Conservation (phyloP, 1,140 invertebrate species). For the Heliconius nattereri region DNA sequence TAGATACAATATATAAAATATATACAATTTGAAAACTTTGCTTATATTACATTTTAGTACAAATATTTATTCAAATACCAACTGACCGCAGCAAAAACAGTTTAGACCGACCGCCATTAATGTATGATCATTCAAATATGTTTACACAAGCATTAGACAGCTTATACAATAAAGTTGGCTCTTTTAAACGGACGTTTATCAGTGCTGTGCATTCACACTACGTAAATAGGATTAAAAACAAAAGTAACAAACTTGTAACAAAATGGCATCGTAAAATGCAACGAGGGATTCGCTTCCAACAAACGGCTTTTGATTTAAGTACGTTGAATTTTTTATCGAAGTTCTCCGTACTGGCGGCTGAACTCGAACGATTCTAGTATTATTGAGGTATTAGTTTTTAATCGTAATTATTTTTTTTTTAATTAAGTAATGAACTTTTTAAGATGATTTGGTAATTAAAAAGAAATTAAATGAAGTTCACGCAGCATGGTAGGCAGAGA, state of each 20-base stretch:
- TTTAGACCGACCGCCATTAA: slow-evolving; percentile 26
- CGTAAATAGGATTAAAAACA: slow-evolving; percentile 49
- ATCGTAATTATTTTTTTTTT: slow-evolving; percentile 2
- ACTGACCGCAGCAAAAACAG: slow-evolving; percentile 23
- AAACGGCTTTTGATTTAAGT: slow-evolving; percentile 54
- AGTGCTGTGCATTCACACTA: slow-evolving; percentile 44
- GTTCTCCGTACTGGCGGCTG: slow-evolving; percentile 26
- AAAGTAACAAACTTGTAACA: slow-evolving; percentile 49
- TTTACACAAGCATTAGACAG: slow-evolving; percentile 38
- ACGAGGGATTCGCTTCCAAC: slow-evolving; percentile 40
- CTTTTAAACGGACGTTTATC: slow-evolving; percentile 46
- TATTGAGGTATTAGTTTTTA: slow-evolving; percentile 25
- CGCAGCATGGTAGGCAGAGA: no score
- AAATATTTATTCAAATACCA: slow-evolving; percentile 22
- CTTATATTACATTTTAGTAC: background rate
- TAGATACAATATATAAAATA: background rate
- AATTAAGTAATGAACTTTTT: background rate
- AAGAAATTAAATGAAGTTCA: no score
- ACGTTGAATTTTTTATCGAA: slow-evolving; percentile 51
- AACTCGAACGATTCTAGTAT: slow-evolving; percentile 28
- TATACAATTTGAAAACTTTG: background rate
- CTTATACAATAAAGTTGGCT: slow-evolving; percentile 39
- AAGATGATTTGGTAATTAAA: background rate
- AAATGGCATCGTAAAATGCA: slow-evolving; percentile 46
- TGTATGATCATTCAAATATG: slow-evolving; percentile 39